Evolutionary conservation across 2,113 vertebrate species (phyloP), one percentile per base, ranked within the genome.

Genomic region (Parus major): DNA sequence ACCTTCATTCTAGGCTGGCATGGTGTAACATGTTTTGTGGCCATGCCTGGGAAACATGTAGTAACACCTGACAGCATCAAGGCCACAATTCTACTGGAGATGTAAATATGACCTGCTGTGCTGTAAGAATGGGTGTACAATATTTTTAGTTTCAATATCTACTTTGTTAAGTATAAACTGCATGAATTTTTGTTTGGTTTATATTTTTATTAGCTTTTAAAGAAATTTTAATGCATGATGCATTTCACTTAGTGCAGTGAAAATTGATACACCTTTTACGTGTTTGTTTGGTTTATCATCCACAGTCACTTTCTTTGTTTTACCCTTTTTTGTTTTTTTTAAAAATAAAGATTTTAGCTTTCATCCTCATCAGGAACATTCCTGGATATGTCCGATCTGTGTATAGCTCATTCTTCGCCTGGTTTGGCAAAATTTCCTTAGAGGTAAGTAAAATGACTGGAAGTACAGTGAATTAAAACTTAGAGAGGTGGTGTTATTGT

Each of bases 401-500:
- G 50, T 99, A 99, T 22, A 99, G 99, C 96, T 99, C 99, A 0
- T 99, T 99, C 97, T 99, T 99, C 69, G 99, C 99, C 35, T 99
- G 99, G 99, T 99, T 99, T 82, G 99, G 99, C 93, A 99, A 98
- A 98, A 99, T 99, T 91, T 99, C 99, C 59, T 95, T 99, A 79
- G 99, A 99, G 98, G 99, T 99, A 95, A 98, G 98, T 95, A 35
- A 33, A 41, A 50, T n/a, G 27, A n/a, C 69, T 20, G 18, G 42
- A 66, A 52, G n/a, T 52, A 44, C 12, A 36, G 25, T 35, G 31
- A 53, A 50, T 4, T 65, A 66, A 56, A 85, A 76, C 35, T 59
- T 28, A 23, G 21, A 29, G 71, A 65, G 35, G 29, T 64, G 39
- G 15, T 22, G 57, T 50, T 61, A 15, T 17, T 39, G n/a, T 31